Evolutionary conservation across 2,797 vertebrate species (phyloP), one percentile per base, ranked within the genome.

Genomic region (Peromyscus nudipes): DNA sequence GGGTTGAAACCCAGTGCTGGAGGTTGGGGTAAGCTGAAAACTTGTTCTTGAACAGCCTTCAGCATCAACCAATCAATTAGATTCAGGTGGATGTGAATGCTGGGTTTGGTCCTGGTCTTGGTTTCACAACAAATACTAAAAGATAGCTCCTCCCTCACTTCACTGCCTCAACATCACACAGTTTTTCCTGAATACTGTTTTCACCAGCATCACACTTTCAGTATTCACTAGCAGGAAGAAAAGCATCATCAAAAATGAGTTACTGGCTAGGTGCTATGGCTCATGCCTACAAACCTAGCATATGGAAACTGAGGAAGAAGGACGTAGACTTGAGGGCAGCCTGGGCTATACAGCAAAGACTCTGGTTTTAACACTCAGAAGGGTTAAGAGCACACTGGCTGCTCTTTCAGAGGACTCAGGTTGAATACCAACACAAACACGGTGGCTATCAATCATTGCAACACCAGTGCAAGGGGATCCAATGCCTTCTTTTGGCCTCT

Each of bases 91-190:
- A 34, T 93, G n/a, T 31, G 4, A 80, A 37, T 27, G 37, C 34
- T 55, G 23, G 23, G 21, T 19, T 14, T 76, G 37, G 17, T 76
- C 31, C 25, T 62, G 10, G 29, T 46, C 13, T 83, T n/a, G 83
- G 67, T 92, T 93, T 29, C 82, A 62, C 79, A 55, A 37, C 27
- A 21, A 79, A 93, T 76, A 88, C 71, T 80, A 96, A 84, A 31
- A 40, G 96, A 89, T 4, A 88, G 65, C 43, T 92, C 49, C 27
- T 11, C 60, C 46, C 29, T 31, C 29, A 77, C 46, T 77, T 34
- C 76, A 77, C 76, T 19, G 52, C 49, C 16, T 49, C 62, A 49
- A n/a, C 60, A 40, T 4, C 40, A 6, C 21, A 71, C 49, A 60
- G 16, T 9, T 37, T 85, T 16, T 43, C 62, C 21, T 73, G 29